phyloP scores from a whole-genome alignment of 2,113 vertebrate species.

The Erythrocercus mccallii region DNA sequence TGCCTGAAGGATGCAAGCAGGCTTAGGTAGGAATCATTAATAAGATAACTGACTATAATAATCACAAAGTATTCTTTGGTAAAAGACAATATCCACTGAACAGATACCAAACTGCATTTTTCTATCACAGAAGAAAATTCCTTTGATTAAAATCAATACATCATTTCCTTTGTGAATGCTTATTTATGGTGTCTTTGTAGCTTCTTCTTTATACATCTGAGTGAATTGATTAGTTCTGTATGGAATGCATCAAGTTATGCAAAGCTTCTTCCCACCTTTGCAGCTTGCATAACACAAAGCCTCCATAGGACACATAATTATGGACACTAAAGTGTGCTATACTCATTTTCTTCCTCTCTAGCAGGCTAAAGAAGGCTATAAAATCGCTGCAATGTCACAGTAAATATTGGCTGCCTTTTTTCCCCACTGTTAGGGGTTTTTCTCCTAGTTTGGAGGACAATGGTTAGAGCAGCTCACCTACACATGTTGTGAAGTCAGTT shows the following conservation, averaged over 20 bases:
- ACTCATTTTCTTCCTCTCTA: neutral
- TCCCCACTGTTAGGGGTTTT: neutral
- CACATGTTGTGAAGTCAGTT: rapidly evolving
- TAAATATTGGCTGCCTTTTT: neutral
- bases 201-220: neutral
- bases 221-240: neutral
- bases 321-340: neutral
- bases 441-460: neutral
- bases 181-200: neutral
- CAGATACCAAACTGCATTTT: neutral
- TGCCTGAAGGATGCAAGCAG: neutral
- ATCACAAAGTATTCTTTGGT: neutral
- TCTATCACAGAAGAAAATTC: neutral
- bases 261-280: neutral
- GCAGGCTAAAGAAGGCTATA: neutral
- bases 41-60: neutral
- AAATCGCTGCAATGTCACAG: neutral
- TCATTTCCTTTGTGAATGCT: neutral
- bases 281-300: neutral
- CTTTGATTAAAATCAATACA: constrained; percentile 1
- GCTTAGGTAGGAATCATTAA: neutral
- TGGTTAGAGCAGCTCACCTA: neutral
- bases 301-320: neutral
- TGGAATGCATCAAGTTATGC: neutral
- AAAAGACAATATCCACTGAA: neutral